Conservation (phyloP, 2,888 invertebrate genomes). For the Lissocephala sabroskyi region DNA sequence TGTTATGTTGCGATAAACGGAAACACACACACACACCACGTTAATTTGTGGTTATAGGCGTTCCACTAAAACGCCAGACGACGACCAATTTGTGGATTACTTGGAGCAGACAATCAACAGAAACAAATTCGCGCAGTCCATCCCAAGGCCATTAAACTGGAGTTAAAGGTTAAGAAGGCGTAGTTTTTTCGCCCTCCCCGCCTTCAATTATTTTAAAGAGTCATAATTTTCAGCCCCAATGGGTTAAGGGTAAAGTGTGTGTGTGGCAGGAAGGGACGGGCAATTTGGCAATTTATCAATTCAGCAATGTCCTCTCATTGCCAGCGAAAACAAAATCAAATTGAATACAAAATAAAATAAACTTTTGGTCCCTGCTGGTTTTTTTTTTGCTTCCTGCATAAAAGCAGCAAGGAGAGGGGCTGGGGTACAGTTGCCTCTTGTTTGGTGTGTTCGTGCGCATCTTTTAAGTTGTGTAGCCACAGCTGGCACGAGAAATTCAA, state of each 20-base stretch:
- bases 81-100: no score
- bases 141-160: no score
- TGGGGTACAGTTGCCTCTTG: slow-evolving; percentile 8
- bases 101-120: no score
- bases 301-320: slow-evolving; percentile 19
- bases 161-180: no score
- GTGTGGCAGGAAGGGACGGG: no score
- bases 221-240: no score
- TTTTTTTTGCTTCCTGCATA: slow-evolving; percentile 3
- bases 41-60: slow-evolving; percentile 58
- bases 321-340: slow-evolving; percentile 37
- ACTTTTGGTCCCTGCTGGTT: slow-evolving; percentile 32
- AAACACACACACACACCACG: slow-evolving; percentile 49
- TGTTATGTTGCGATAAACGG: slow-evolving; percentile 42
- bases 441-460: slow-evolving; percentile 7
- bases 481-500: slow-evolving; percentile 52
- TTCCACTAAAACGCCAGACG: slow-evolving; percentile 20
- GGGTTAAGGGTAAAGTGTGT: no score
- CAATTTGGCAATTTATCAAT: no score
- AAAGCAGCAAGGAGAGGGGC: no score
- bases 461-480: slow-evolving; percentile 55
- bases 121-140: no score
- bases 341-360: slow-evolving; percentile 55
- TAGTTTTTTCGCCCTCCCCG: no score
- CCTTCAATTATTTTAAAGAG: no score